Conservation (phyloP, 2,113 vertebrate genomes). For the Chunga burmeisteri region DNA sequence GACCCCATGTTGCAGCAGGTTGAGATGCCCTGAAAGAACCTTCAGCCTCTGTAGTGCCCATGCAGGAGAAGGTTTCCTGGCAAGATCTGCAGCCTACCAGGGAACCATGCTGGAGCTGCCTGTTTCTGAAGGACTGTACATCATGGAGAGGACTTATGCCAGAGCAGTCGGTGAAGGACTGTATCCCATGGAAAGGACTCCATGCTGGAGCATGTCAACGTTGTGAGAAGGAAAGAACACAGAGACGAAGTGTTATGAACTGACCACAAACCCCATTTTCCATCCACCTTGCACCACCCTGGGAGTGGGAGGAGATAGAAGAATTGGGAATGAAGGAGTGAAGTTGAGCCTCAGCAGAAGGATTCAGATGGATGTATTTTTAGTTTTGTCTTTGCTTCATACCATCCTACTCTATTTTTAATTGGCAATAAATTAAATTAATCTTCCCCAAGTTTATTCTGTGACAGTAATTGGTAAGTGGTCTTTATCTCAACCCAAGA, state of each 20-base stretch:
- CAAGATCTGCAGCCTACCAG: background rate
- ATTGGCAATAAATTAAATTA: background rate
- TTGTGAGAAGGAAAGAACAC: background rate
- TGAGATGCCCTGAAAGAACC: background rate
- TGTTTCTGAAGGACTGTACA: background rate
- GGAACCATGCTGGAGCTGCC: background rate
- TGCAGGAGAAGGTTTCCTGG: background rate
- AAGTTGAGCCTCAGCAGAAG: background rate
- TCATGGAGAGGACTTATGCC: background rate
- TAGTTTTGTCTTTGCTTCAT: background rate
- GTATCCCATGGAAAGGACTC: background rate
- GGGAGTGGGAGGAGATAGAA: background rate
- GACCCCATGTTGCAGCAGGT: background rate
- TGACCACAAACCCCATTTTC: background rate
- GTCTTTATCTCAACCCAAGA: background rate
- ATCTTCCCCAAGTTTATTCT: background rate
- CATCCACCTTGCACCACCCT: background rate
- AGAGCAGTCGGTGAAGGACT: background rate
- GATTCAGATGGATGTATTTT: background rate
- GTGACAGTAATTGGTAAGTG: background rate
- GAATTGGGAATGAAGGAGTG: background rate
- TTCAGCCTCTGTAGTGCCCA: background rate
- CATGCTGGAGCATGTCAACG: background rate
- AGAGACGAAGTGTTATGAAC: background rate
- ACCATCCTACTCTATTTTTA: background rate